Percentiles rank a stretch among this genome's conserved stretches.
Evolutionary conservation across 2,888 invertebrate species (phyloP).

Genomic region (Erebia ligea): DNA sequence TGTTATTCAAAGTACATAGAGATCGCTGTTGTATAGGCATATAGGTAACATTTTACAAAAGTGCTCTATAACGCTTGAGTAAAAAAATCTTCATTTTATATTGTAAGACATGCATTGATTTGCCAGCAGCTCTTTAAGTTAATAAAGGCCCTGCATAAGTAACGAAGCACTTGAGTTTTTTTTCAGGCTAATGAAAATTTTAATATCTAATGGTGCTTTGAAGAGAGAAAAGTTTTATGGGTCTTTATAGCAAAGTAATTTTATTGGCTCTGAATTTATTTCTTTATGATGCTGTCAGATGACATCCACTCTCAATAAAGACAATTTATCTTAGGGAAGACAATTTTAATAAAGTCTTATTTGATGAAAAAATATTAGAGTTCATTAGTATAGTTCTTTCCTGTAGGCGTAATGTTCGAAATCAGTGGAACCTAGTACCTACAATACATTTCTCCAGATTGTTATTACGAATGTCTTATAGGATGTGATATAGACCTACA

Average conservation of each 20-base stretch:
- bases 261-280: constrained; percentile 13
- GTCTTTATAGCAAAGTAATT: constrained; percentile 12
- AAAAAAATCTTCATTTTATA: not conserved
- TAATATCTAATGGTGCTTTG: constrained; percentile 13
- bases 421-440: too few species aligned
- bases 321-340: constrained; percentile 2
- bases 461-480: too few species aligned
- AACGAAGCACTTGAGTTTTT: constrained; percentile 19
- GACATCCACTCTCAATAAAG: constrained; percentile 6
- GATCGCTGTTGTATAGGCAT: too few species aligned
- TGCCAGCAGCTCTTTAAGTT: not conserved
- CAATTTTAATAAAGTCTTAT: not conserved
- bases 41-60: too few species aligned
- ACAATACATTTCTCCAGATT: too few species aligned
- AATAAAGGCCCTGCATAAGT: constrained; percentile 9
- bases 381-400: too few species aligned
- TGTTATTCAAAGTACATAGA: too few species aligned
- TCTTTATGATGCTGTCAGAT: constrained; percentile 8
- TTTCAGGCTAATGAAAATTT: constrained; percentile 10
- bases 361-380: too few species aligned
- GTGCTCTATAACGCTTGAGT: too few species aligned
- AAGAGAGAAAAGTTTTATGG: constrained; percentile 14
- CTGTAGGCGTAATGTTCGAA: too few species aligned
- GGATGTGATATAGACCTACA: too few species aligned
- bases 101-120: not conserved